These are phyloP conservation scores for Drosophila affinis DNA, from an alignment of 2,888 invertebrate species.

Conservation along the genomic window DNA sequence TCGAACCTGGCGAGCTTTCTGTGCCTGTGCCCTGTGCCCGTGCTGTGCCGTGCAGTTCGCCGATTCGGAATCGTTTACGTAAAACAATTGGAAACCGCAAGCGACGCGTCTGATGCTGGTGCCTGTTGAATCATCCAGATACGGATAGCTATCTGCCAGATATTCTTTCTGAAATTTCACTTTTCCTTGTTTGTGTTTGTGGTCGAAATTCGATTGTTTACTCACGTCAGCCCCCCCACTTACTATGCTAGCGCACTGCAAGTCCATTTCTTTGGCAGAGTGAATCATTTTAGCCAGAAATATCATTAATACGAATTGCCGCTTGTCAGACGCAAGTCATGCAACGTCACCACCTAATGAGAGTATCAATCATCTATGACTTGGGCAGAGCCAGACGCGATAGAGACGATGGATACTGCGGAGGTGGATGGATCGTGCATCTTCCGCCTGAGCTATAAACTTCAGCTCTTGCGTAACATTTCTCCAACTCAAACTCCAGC, in stretches of 20 bases:
- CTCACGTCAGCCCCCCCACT: slow-evolving; percentile 1
- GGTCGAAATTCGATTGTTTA: slow-evolving; percentile 17
- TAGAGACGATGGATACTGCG: slow-evolving; percentile 7
- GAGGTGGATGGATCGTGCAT: slow-evolving; percentile 26
- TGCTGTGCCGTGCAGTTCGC: slow-evolving; percentile 6
- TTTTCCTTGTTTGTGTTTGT: slow-evolving; percentile 12
- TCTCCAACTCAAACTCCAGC: slow-evolving; percentile 8
- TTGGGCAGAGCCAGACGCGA: neutral
- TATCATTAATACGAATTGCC: slow-evolving; percentile 18
- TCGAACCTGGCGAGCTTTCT: slow-evolving; percentile 26
- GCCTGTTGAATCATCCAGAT: slow-evolving; percentile 29
- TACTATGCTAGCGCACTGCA: neutral
- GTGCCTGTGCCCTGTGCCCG: slow-evolving; percentile 25
- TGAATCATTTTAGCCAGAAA: slow-evolving; percentile 36
- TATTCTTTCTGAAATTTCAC: slow-evolving; percentile 26
- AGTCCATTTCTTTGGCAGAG: slow-evolving; percentile 8
- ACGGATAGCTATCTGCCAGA: slow-evolving; percentile 37
- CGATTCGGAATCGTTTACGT: slow-evolving; percentile 51
- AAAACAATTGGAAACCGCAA: slow-evolving; percentile 36
- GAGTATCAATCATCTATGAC: slow-evolving; percentile 34
- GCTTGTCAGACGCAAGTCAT: slow-evolving; percentile 27
- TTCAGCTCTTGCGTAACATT: slow-evolving; percentile 28
- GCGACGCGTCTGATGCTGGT: slow-evolving; percentile 15
- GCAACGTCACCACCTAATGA: slow-evolving; percentile 49
- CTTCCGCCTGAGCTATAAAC: slow-evolving; percentile 27